Base-by-base conservation (phyloP, 2,888 invertebrate genomes). In the Heliconius charithonia region DNA sequence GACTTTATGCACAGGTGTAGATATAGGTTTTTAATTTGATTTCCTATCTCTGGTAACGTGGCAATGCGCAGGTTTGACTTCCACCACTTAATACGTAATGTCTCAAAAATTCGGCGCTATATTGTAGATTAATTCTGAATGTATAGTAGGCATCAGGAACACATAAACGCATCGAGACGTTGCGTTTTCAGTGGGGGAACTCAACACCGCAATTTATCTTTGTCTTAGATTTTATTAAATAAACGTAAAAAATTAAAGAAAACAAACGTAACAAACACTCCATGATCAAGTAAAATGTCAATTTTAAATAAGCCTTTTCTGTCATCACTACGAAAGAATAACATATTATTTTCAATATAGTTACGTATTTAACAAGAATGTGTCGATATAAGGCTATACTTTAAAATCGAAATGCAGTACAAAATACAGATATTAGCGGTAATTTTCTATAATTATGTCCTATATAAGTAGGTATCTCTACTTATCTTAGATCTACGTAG, bases 361-460 rank as follows among this genome's bases (percentile, higher is more conserved):
- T 59, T n/a, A 59, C n/a, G 59, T 59, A 62, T 45, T 74, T 37
- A 74, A 74, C 27, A 45, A 63, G 63, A 63, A 41, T 22, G 63
- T 63, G 27, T 63, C 27, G 41, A 74, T 37, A 16, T 27, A 27
- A 74, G 41, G 12, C 63, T 65, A 65, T 74, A 74, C 27, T 74
- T 74, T 74, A 22, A 65, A 74, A 37, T 45, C 62, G 41, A 74
- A 74, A 62, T 74, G 22, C 41, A 74, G 13, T 74, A 63, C 41
- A 65, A 74, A 74, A 65, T 29, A 65, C 66, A 66, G 56, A 56
- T 73, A 77, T 77, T 77, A 73, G 66, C 37, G 22, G 66, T 77
- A 51, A 77, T 77, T 73, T 77, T 73, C 41, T 77, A 73, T 66
- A 73, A 73, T 77, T 77, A 77, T 66, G 51, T 67, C 72, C 62